Percentiles rank a stretch among this genome's conserved stretches.
Conservation (phyloP, 2,113 vertebrate species). For the Sylvia atricapilla region DNA sequence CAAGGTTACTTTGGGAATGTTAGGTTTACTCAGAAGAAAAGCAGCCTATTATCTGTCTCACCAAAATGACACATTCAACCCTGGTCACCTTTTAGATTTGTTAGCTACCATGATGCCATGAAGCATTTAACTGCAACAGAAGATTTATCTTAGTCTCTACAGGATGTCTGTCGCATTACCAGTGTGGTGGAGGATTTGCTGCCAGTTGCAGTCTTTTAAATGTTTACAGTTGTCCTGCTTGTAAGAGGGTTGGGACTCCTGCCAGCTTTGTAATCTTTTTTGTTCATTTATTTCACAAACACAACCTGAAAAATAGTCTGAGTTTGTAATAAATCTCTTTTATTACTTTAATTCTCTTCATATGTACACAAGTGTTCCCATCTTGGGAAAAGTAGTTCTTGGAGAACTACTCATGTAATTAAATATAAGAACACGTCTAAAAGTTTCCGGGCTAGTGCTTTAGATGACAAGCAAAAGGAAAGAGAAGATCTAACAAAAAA, state of each 20-base stretch:
- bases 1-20: not conserved
- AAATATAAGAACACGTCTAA: not conserved
- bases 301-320: not conserved
- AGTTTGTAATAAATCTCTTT: not conserved
- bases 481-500: not conserved
- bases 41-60: not conserved
- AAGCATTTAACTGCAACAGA: not conserved
- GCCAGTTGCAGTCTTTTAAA: not conserved
- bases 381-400: not conserved
- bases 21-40: not conserved
- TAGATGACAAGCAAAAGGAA: not conserved
- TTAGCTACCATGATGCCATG: fast-evolving
- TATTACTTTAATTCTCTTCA: not conserved
- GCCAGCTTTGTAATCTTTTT: constrained; percentile 10
- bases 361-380: fast-evolving
- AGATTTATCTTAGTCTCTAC: not conserved
- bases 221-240: not conserved
- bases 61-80: not conserved
- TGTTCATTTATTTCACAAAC: constrained; percentile 3
- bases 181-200: not conserved
- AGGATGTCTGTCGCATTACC: not conserved
- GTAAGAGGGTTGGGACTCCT: not conserved
- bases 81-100: not conserved
- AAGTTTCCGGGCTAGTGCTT: not conserved
- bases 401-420: not conserved